Evolutionary conservation across 2,888 invertebrate genomes (phyloP), one percentile per base, ranked within the genome.

Genomic region (Diabrotica balteata): DNA sequence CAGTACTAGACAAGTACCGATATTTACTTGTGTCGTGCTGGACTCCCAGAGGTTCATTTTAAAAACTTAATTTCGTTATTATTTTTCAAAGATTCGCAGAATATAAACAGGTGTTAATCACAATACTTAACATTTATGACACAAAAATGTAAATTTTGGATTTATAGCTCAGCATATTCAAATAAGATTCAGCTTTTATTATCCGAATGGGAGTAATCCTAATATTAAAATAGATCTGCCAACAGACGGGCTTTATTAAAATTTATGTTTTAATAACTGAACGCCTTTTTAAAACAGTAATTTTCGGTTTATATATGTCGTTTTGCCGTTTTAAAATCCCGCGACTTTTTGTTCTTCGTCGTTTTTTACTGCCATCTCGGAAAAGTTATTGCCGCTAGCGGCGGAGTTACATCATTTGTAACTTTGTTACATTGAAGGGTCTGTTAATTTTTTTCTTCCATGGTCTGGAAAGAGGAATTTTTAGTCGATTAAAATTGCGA

Each of bases 391-490:
- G 50, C 59, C 51, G n/a, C 42, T 17, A n/a, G 59, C 49, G n/a
- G 43, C 42, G 43, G 8, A 47, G 17, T 47, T 60, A 45, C 52
- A 60, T 60, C 60, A 52, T 60, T 60, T 52, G 51, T 60, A 60
- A 60, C 52, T 60, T 60, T 45, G 60, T 60, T 60, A 60, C 49
- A 51, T 60, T n/a, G 52, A 60, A 60, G 52, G 52, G 60, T 53
- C 52, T 44, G 52, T 44, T 60, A n/a, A 51, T 51, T 53, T 60
- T 52, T 44, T 9, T 10, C 44, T 49, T 8, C 32, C 32, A 32
- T 17, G 50, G 59, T 59, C 59, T 59, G 51, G 51, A 49, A 50
- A 42, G 53, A 8, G 52, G 22, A 17, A 47, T 57, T 59, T 59
- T 59, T 59, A 44, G 45, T 51, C 52, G 60, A 46, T 60, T 60